Evolutionary conservation across 2,797 vertebrate genomes (phyloP), one percentile per base, ranked within the genome.

Genomic region (Clamator glandarius): DNA sequence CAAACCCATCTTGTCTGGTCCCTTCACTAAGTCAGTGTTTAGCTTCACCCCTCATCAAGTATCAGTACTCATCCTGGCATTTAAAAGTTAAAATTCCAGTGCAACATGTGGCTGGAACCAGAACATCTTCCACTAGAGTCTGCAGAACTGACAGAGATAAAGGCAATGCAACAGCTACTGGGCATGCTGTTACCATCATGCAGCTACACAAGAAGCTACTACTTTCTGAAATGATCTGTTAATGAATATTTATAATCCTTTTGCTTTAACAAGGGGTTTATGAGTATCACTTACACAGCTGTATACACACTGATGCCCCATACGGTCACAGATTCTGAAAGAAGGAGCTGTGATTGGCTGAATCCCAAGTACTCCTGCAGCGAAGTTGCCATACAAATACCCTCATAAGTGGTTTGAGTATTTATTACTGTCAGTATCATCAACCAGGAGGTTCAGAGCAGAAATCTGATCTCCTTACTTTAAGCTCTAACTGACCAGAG

Each of bases 391-490:
- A 46, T 17, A 48, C 35, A 55, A 58, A 69, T 3, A 24, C 21
- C n/a, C 24, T 5, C 18, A 67, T 0, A 39, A 2, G 5, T 5
- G 12, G 28, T 36, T 20, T 41, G 33, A 72, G 12, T 23, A 36
- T 15, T 11, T n/a, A 36, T 0, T 1, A 31, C 12, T 4, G 36
- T 8, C 7, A 3, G 24, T 6, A 15, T 14, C n/a, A 39, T 1
- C 3, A 80, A 28, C 48, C 13, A 67, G 28, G 46, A 50, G 31
- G 36, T 84, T 69, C 7, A 36, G 36, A 73, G 36, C 48, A 87
- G 75, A 74, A 70, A 42, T 50, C 28, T 26, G 8, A 63, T 12
- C 33, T 58, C 61, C 11, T n/a, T 33, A 13, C 25, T 64, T 16
- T 25, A 26, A 63, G 35, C 29, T 26, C 31, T 23, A 33, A 70